Conservation (phyloP, 2,113 vertebrate species). For the Hippocampus comes region DNA sequence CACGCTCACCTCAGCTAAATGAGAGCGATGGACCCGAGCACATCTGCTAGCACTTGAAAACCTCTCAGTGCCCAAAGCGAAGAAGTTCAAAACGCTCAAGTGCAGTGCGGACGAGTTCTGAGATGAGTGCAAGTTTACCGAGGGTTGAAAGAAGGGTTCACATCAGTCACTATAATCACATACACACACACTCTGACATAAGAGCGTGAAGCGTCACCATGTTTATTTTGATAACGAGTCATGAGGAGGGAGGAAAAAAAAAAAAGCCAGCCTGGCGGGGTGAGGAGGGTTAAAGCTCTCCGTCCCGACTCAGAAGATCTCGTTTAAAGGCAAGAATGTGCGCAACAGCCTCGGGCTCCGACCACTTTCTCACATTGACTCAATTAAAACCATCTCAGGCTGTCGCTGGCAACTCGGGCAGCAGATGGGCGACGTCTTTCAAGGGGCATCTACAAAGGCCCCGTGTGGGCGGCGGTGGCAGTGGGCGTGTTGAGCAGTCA, state of each 20-base stretch:
- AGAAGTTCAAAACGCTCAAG: conserved; percentile 43
- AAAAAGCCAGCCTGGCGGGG: conserved; percentile 7
- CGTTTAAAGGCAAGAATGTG: conserved; percentile 59
- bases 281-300: conserved; percentile 40
- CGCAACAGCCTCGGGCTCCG: conserved; percentile 39
- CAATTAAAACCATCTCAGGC: conserved; percentile 55
- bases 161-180: conserved; percentile 18
- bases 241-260: conserved; percentile 19
- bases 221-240: conserved; percentile 1
- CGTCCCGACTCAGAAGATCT: conserved; percentile 46
- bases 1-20: background rate
- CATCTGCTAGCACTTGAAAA: conserved; percentile 54
- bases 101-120: conserved; percentile 30
- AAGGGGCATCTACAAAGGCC: conserved; percentile 9
- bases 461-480: conserved; percentile 1
- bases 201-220: background rate
- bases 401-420: conserved; percentile 28
- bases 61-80: conserved; percentile 39
- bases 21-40: conserved; percentile 35
- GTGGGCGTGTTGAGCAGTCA: background rate
- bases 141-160: conserved; percentile 21
- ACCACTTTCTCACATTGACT: conserved; percentile 40
- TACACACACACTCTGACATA: background rate
- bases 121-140: conserved; percentile 51
- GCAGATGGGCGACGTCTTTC: conserved; percentile 15